Evolutionary conservation across 2,888 invertebrate genomes (phyloP), one percentile per base, ranked within the genome.

Genomic region (Lysandra bellargus): DNA sequence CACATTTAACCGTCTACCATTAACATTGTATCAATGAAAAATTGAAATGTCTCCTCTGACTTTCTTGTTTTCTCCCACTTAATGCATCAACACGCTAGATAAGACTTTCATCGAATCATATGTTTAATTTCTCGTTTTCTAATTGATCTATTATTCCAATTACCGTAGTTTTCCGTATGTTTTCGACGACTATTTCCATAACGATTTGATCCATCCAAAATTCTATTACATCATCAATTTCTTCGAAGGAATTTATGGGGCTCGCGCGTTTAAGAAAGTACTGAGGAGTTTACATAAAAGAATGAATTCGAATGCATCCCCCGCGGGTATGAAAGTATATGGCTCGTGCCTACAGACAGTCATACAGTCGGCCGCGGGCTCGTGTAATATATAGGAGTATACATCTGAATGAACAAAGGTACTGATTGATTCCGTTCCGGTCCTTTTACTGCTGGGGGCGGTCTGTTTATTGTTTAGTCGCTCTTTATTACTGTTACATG

Each of bases 11-110:
- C 0, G 37, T 33, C 69, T 37, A 1, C 4, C 4, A 69, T 69
- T 5, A 80, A 78, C 57, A 69, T 23, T 69, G 69, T 69, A 14
- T 37, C 33, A 69, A 64, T 60, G 77, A 78, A 80, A 74, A 49
- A 74, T 69, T 37, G 33, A 69, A 69, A 69, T 69, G 33, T 69
- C 33, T 37, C 33, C 30, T 37, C 33, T 17, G 30, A 69, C 69
- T 69, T 69, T 69, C 69, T 37, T 69, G 69, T 69, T 69, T 69
- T 69, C 69, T 69, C 69, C 14, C 6, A 69, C 33, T 69, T 33
- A 33, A 69, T 69, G 69, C 37, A 33, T 33, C 69, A 37, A 69
- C 69, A 69, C 12, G 69, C 33, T 64, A 23, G 64, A 69, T 37
- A 14, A 69, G 69, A 69, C 69, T 69, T 69, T 69, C 69, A 14